Base-by-base conservation (phyloP, 2,888 invertebrate species). In the Julus scanicus region DNA sequence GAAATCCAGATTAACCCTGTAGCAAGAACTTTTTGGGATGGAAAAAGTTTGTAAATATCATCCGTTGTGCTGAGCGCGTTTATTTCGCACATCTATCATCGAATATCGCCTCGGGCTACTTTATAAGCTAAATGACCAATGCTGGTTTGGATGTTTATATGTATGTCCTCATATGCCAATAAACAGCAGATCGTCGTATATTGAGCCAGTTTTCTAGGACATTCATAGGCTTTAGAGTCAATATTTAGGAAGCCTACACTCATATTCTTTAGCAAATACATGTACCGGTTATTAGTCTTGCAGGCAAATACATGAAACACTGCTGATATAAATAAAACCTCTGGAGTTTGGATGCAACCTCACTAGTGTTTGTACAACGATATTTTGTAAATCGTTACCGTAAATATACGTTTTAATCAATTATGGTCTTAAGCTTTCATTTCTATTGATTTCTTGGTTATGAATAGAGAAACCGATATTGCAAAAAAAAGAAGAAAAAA, bases 71-170 rank as follows among this genome's bases (percentile, higher is more conserved):
- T 80, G 11, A 3, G 13, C 80, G 4, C 13, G 63, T 80, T 13
- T 13, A 53, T 20, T 9, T 37, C 80, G 13, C 37, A 29, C 37
- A 37, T 11, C 11, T 37, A 29, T 37, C 37, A 1, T 37, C 80
- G 37, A 37, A 37, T 13, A 29, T 37, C 37, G 80, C 80, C 80
- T 37, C 9, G 9, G 80, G 80, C 37, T 80, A 80, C 37, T 37
- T 71, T 71, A 20, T 63, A 63, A 63, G 20, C 63, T 63, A 20
- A 63, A 63, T 63, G 63, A 63, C 63, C 37, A 80, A 80, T 37
- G 80, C 80, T 80, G 37, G 37, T 80, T 44, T 80, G 80, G 37
- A 29, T 80, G 29, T 8, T 13, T n/a, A n/a, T n/a, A n/a, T 80
- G 29, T 13, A 80, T 9, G 37, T 80, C 80, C 80, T 80, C 80